Evolutionary conservation across 2,113 vertebrate species (phyloP).

Genomic region (Proterorhinus semilunaris): DNA sequence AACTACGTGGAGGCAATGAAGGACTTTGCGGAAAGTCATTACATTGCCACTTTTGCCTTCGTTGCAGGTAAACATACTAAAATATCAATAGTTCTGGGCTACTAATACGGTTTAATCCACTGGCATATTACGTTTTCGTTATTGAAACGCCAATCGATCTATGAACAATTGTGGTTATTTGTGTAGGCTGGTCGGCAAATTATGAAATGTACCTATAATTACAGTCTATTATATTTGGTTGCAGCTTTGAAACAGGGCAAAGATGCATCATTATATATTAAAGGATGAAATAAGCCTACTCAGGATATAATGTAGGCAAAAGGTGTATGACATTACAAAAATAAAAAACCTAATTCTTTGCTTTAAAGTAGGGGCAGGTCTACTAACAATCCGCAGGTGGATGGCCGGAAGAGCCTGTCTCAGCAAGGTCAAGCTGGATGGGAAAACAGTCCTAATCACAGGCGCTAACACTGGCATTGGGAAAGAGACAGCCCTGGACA

Average conservation of each 20-base stretch:
- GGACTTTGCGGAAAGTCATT: constrained; percentile 48
- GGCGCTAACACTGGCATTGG: constrained; percentile 78
- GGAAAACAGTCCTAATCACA: constrained; percentile 77
- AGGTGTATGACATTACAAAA: not conserved
- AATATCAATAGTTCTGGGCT: too few relatives aligned
- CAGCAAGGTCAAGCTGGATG: constrained; percentile 68
- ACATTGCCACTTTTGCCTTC: constrained; percentile 27
- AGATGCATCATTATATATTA: too few relatives aligned
- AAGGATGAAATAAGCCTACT: too few relatives aligned
- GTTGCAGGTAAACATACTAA: constrained; percentile 55
- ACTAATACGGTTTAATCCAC: not conserved
- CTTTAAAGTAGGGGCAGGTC: constrained; percentile 38
- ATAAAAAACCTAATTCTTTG: not conserved
- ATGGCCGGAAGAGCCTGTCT: constrained; percentile 58
- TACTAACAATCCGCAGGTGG: constrained; percentile 66
- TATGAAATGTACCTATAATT: too few relatives aligned
- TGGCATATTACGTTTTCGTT: too few relatives aligned
- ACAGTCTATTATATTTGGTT: too few relatives aligned
- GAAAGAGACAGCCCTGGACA: constrained; percentile 73
- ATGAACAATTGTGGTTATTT: too few relatives aligned
- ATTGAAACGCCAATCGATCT: too few relatives aligned
- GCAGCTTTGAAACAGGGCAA: too few relatives aligned
- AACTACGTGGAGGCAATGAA: constrained; percentile 36
- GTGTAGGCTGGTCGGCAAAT: too few relatives aligned
- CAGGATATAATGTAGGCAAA: too few relatives aligned